A percentile compares a stretch with the other conserved stretches of the same genome.
Conservation (phyloP, 2,888 invertebrate species). For the Lasioglossum marginatum region DNA sequence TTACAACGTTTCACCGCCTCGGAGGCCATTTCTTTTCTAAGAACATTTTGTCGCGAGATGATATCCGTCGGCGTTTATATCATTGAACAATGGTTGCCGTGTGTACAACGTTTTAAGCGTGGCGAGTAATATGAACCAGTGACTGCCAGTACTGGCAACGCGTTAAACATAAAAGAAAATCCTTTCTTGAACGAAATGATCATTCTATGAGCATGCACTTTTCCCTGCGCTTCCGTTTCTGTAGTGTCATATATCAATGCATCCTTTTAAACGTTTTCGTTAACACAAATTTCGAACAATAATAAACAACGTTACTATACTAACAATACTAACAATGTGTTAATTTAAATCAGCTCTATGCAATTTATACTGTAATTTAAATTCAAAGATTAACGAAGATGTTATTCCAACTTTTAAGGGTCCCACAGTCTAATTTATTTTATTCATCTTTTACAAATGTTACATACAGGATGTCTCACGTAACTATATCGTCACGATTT, state of each 20-base stretch:
- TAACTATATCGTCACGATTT: no score
- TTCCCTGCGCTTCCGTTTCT: not conserved
- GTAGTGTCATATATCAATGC: not conserved
- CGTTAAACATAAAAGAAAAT: not conserved
- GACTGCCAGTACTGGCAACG: not conserved
- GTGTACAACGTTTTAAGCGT: not conserved
- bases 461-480: no score
- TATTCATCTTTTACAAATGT: no score
- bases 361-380: no score
- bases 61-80: not conserved
- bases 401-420: not conserved
- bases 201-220: not conserved
- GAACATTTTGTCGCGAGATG: slow-evolving; percentile 17
- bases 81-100: not conserved
- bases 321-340: not conserved
- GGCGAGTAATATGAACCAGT: not conserved
- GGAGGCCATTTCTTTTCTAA: slow-evolving; percentile 28
- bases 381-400: no score
- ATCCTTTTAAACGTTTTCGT: not conserved
- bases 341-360: not conserved
- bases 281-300: not conserved
- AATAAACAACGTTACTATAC: not conserved
- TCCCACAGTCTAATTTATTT: no score
- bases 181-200: not conserved
- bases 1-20: slow-evolving; percentile 23